Evolutionary conservation across 2,113 vertebrate genomes (phyloP), one percentile per base, ranked within the genome.

Genomic region (Coptodon bakossiorum): DNA sequence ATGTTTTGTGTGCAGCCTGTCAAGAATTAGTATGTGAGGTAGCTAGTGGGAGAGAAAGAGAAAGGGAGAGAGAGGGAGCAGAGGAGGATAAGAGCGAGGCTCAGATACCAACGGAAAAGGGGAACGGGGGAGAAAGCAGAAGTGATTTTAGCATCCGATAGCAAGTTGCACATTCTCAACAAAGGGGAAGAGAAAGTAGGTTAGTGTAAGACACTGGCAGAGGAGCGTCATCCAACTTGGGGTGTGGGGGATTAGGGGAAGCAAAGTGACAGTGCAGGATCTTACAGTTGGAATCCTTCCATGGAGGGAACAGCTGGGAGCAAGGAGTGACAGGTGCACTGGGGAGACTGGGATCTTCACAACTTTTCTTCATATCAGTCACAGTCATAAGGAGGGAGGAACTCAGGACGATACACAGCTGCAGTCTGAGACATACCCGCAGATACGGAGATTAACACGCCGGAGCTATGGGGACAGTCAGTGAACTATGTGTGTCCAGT

Each of bases 401-500:
- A 34, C 52, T 36, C 31, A 16, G 24, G 45, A 57, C 3, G 6
- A 57, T 14, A 38, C 27, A 48, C 73, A 31, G 31, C 57, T 6
- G 2, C 81, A 12, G 8, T 17, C 38, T 6, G 56, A 88, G 78
- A 54, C 43, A 9, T 7, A 66, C 22, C 53, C 52, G 45, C 68
- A 50, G 7, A 83, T 5, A 63, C 9, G 40, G 6, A 48, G 2
- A 84, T 82, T 11, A 24, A 2, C 81, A 68, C 83, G 6, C 16
- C 50, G 66, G 22, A 85, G n/a, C 80, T 22, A 98, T 98, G 98
- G 98, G 97, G 90, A 97, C 97, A 0, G 97, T 98, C 89, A 96
- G 94, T 45, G 96, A 98, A 92, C 97, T 98, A 16, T 98, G 98
- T n/a, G 95, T 97, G 84, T 97, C 97, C 92, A 98, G 97, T 87